Base-by-base conservation (phyloP, 2,888 invertebrate genomes). In the Dasysyrphus tricinctus region DNA sequence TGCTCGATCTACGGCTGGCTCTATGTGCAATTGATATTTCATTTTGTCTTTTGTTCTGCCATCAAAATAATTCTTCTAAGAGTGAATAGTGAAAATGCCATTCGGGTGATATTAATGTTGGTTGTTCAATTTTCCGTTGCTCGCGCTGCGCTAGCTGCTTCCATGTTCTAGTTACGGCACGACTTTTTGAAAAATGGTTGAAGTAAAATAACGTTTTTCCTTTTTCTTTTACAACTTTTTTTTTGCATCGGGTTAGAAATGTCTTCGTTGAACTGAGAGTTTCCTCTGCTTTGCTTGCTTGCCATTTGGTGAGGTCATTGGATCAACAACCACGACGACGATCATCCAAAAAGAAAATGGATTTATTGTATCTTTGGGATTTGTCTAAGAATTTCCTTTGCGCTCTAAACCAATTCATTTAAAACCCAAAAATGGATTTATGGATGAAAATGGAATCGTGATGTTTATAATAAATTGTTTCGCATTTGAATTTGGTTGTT, bases 401-500 rank as follows among this genome's bases (percentile, higher is more conserved):
- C 51, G 69, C 51, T 69, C 49, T 39, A 39, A 61, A 79, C 42
- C 85, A 86, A 89, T 88, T 88, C 88, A 88, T 88, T 88, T 88
- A 82, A 82, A 88, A 73, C 88, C 69, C 78, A 84, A 88, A 88
- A 89, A 83, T 80, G 77, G 77, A 89, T 88, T 88, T 88, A 89
- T 88, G 73, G 81, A 44, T 63, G 80, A 49, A 85, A 87, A 86
- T 88, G 67, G 81, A 90, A 89, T 84, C 91, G 91, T 91, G 91
- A 90, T 89, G 88, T 89, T 91, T 89, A 90, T 90, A 91, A 91
- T 90, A 90, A 91, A 91, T 90, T 90, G 91, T 76, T 85, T 73
- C 42, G 61, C 19, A 56, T 56, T 74, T 69, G 54, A 49, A 47
- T 63, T 61, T 44, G 16, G 24, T 34, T 56, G n/a, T n/a, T 56